Percentiles rank a stretch among this genome's conserved stretches.
Evolutionary conservation across 2,797 vertebrate genomes (phyloP).

Genomic region (Sebastes ruberrimus): DNA sequence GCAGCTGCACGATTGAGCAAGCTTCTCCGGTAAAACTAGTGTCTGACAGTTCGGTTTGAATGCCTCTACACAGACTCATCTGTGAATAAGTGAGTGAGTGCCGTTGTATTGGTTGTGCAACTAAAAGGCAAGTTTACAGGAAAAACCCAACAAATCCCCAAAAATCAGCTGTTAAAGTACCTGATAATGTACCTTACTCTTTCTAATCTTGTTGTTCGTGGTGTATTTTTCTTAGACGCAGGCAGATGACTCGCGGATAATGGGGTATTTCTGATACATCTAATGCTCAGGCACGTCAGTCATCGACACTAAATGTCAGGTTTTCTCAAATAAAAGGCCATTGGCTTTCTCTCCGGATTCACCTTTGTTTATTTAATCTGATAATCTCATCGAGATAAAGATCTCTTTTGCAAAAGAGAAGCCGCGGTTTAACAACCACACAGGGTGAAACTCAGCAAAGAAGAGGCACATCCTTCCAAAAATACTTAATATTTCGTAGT

Average conservation of each 20-base stretch:
- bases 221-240: background rate
- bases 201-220: background rate
- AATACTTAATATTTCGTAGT: constrained; percentile 16
- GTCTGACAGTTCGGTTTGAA: background rate
- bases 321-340: constrained; percentile 13
- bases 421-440: background rate
- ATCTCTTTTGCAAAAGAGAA: background rate
- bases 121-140: too few species aligned
- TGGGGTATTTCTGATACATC: background rate
- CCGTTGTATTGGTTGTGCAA: background rate
- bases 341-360: background rate
- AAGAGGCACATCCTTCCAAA: constrained; percentile 2
- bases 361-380: constrained; percentile 15
- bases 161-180: background rate
- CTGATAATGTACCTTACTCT: background rate
- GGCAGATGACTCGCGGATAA: background rate
- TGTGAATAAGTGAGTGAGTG: background rate
- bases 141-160: background rate
- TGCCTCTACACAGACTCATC: background rate
- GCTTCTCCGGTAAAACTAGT: background rate
- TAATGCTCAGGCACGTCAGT: background rate
- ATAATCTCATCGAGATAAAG: constrained; percentile 1
- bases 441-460: too few species aligned
- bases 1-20: background rate
- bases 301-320: constrained; percentile 3